These are phyloP conservation scores for Protobothrops flavoviridis DNA, from an alignment of 2,113 vertebrate species.

Conservation along the genomic window DNA sequence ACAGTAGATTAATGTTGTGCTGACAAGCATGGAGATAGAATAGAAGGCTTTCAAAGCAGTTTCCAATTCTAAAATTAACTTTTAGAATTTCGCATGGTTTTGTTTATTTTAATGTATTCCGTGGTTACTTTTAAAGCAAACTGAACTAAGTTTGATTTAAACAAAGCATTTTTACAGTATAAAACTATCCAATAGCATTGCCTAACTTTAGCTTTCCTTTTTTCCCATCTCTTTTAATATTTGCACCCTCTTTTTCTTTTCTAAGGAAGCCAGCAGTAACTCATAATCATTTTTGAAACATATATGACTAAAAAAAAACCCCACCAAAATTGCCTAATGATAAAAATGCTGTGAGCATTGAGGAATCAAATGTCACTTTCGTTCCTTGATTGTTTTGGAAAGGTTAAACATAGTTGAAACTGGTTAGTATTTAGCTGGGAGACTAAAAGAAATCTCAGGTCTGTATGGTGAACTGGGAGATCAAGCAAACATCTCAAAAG, in stretches of 20 bases:
- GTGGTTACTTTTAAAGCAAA: background rate
- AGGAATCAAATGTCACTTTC: background rate
- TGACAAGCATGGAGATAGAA: background rate
- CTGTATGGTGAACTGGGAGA: background rate
- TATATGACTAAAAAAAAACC: background rate
- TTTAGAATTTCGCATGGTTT: background rate
- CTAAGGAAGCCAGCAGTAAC: background rate
- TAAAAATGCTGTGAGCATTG: background rate
- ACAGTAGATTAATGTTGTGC: background rate
- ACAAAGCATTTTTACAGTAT: background rate
- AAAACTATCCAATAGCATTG: background rate
- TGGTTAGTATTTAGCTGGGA: background rate
- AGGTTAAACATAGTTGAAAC: background rate
- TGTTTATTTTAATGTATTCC: background rate
- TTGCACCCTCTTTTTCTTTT: background rate
- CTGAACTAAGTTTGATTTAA: background rate
- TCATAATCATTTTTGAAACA: background rate
- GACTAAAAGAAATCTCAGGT: background rate
- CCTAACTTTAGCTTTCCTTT: background rate
- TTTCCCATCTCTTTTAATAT: background rate
- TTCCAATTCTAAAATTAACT: background rate
- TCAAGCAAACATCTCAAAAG: background rate
- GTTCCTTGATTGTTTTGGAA: background rate
- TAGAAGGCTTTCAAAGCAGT: background rate
- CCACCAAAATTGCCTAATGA: background rate